phyloP scores from a whole-genome alignment of 2,113 vertebrate species.

The Oreotragus oreotragus region DNA sequence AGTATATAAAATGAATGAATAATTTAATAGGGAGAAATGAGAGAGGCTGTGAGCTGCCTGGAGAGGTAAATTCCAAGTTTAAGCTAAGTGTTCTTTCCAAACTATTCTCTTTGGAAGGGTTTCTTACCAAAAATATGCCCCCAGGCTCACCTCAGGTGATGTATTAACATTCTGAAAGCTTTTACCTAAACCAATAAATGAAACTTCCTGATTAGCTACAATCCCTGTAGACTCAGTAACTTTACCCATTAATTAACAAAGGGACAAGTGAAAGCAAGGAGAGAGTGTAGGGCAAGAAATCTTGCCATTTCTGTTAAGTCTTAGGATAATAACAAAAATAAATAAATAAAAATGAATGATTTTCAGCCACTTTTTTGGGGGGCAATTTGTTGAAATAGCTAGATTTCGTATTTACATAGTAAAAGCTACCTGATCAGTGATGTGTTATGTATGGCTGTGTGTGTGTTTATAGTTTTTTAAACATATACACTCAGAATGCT shows the following conservation, averaged over 20 bases:
- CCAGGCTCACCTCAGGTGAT: conserved; percentile 65
- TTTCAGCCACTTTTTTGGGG: conserved; percentile 2
- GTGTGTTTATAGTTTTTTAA: not conserved
- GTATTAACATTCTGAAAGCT: conserved; percentile 69
- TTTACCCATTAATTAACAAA: conserved; percentile 75
- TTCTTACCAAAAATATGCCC: conserved; percentile 68
- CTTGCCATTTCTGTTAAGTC: conserved; percentile 39
- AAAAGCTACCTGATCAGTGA: conserved; percentile 32
- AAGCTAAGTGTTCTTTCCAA: conserved; percentile 49
- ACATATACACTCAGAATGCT: conserved; percentile 44
- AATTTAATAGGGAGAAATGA: conserved; percentile 54
- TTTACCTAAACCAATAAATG: conserved; percentile 72
- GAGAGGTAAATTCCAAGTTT: conserved; percentile 46
- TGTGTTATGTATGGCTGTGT: not conserved
- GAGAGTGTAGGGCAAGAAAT: not conserved
- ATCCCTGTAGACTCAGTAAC: conserved; percentile 64
- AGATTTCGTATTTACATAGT: conserved; percentile 44
- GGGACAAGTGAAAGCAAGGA: conserved; percentile 61
- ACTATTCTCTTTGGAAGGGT: conserved; percentile 65
- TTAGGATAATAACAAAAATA: conserved; percentile 37
- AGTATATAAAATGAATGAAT: conserved; percentile 50
- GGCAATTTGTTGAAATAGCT: conserved; percentile 45
- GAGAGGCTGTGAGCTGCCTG: not conserved
- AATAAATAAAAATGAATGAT: conserved; percentile 58
- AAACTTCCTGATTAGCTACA: conserved; percentile 71